Percentiles rank a stretch among this genome's conserved stretches.
Conservation (phyloP, 2,888 invertebrate species). For the Ophioninae sp. region DNA sequence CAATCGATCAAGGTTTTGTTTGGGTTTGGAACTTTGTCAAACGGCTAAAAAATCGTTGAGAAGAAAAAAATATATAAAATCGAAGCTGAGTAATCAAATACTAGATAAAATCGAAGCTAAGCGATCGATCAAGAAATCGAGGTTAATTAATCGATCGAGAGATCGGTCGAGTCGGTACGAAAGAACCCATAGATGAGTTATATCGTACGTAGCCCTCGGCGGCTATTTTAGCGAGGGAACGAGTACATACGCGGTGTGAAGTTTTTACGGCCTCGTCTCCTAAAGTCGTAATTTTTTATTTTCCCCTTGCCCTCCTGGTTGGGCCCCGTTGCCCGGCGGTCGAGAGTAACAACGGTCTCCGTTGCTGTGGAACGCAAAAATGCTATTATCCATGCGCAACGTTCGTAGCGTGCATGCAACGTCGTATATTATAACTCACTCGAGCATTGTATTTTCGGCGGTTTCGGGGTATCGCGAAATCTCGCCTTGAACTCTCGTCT, state of each 20-base stretch:
- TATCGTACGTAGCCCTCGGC: slow-evolving; percentile 42
- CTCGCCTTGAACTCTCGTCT: slow-evolving; percentile 40
- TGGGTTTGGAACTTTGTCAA: too few relatives aligned
- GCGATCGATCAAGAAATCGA: neutral
- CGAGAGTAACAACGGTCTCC: slow-evolving; percentile 55
- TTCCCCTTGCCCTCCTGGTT: neutral
- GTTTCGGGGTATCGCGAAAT: slow-evolving; percentile 52
- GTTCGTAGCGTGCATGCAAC: slow-evolving; percentile 19
- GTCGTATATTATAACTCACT: slow-evolving; percentile 57
- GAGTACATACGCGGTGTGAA: slow-evolving; percentile 65
- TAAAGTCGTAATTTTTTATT: slow-evolving; percentile 70
- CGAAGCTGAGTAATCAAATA: too few relatives aligned
- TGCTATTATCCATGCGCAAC: slow-evolving; percentile 37
- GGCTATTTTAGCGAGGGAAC: slow-evolving; percentile 45
- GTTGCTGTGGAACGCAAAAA: slow-evolving; percentile 41
- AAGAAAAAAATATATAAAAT: neutral
- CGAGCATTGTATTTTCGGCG: slow-evolving; percentile 55
- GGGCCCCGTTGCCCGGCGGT: slow-evolving; percentile 41
- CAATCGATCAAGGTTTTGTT: too few relatives aligned
- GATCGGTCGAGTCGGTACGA: slow-evolving; percentile 11
- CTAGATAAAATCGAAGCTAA: too few relatives aligned
- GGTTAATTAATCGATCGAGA: neutral
- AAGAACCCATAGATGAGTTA: slow-evolving; percentile 32
- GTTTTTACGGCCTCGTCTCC: slow-evolving; percentile 72
- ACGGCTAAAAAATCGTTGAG: too few relatives aligned